A percentile compares a stretch with the other conserved stretches of the same genome.
Conservation (phyloP, 1,140 invertebrate genomes). For the Nixonia krombeini region DNA sequence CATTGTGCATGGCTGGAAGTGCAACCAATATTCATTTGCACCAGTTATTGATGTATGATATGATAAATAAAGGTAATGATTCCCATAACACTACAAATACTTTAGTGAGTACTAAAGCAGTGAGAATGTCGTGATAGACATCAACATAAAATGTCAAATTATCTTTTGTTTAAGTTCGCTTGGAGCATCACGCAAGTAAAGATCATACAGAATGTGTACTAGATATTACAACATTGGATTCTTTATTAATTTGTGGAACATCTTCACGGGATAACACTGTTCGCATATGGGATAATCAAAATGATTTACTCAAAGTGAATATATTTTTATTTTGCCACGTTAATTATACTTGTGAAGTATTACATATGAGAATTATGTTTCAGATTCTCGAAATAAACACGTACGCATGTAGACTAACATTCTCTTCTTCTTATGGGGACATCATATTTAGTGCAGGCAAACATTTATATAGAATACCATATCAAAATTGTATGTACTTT, state of each 20-base stretch:
- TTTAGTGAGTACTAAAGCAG: no score
- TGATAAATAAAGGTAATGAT: constrained; percentile 27
- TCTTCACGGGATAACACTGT: constrained; percentile 47
- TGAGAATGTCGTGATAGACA: not conserved
- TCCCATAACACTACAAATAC: no score
- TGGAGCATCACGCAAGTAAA: constrained; percentile 35
- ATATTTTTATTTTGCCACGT: no score
- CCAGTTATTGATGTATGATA: constrained; percentile 47
- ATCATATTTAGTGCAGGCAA: constrained; percentile 45
- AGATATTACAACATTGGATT: constrained; percentile 28
- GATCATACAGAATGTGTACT: constrained; percentile 38
- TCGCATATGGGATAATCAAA: constrained; percentile 45
- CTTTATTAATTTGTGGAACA: constrained; percentile 43
- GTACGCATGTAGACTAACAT: constrained; percentile 14
- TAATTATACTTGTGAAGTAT: no score
- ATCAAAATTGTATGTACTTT: constrained; percentile 40
- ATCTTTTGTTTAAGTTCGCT: constrained; percentile 22
- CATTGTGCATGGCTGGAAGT: constrained; percentile 38
- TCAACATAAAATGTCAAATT: not conserved
- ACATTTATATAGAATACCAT: constrained; percentile 43
- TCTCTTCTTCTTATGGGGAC: constrained; percentile 43
- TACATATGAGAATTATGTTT: not conserved
- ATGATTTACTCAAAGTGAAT: constrained; percentile 41
- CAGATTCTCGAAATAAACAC: constrained; percentile 47
- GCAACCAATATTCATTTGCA: constrained; percentile 15